Conservation (phyloP, 2,888 invertebrate species). For the Eristalinus sepulchralis region DNA sequence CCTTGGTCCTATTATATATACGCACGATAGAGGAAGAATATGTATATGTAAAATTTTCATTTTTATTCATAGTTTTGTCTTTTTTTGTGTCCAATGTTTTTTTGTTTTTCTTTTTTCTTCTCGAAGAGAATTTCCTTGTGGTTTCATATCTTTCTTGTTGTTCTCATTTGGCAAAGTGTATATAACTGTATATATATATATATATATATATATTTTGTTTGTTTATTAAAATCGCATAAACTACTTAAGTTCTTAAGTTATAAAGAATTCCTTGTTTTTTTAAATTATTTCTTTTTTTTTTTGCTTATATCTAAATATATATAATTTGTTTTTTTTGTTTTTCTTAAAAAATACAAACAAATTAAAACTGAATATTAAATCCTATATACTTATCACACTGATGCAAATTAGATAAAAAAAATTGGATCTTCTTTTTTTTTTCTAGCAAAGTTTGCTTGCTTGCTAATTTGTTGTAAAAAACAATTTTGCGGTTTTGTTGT, state of each 20-base stretch:
- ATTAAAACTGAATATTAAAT: slow-evolving; percentile 41
- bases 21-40: slow-evolving; percentile 55
- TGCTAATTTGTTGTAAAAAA: slow-evolving; percentile 5
- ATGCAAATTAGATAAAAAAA: slow-evolving; percentile 66
- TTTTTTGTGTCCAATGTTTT: slow-evolving; percentile 8
- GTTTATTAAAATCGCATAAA: slow-evolving; percentile 49
- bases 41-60: slow-evolving; percentile 26
- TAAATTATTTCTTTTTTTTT: slow-evolving; percentile 1
- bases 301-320: slow-evolving; percentile 31
- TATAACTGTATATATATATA: slow-evolving; percentile 8
- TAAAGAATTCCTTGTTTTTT: slow-evolving; percentile 44
- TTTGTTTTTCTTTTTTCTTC: slow-evolving; percentile 17
- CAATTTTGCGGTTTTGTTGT: slow-evolving; percentile 7
- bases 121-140: slow-evolving; percentile 6
- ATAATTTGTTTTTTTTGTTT: slow-evolving; percentile 10
- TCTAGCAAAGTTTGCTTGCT: background rate
- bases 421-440: slow-evolving; percentile 2
- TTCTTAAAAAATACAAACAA: slow-evolving; percentile 33
- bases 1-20: slow-evolving; percentile 55
- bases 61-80: slow-evolving; percentile 3
- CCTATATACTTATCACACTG: slow-evolving; percentile 63
- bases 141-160: background rate
- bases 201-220: background rate
- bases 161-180: slow-evolving; percentile 49
- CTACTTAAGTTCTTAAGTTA: slow-evolving; percentile 39